Percentiles rank a stretch among this genome's conserved stretches.
Conservation (phyloP, 2,113 vertebrate genomes). For the Halichoerus grypus region DNA sequence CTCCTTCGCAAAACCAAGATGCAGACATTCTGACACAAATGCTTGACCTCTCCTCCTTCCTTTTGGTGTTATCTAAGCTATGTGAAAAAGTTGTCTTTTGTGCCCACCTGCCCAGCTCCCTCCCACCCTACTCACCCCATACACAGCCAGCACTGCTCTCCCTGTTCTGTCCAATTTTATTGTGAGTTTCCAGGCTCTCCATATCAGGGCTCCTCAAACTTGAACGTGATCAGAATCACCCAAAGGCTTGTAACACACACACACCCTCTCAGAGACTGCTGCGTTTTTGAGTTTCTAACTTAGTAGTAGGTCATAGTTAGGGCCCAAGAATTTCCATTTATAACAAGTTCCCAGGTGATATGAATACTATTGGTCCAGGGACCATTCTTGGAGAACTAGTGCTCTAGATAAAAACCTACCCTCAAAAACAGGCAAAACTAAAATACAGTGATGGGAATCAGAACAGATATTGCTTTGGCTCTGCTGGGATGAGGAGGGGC, state of each 20-base stretch:
- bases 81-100: not conserved
- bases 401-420: not conserved
- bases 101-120: not conserved
- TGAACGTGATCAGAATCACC: not conserved
- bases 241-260: not conserved
- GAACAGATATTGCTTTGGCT: not conserved
- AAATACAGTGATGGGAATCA: not conserved
- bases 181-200: not conserved
- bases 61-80: not conserved
- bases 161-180: not conserved
- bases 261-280: not conserved
- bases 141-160: not conserved
- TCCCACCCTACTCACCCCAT: no score
- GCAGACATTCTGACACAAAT: not conserved
- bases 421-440: not conserved
- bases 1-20: not conserved
- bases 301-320: not conserved
- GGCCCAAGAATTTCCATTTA: not conserved
- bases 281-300: not conserved
- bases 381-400: not conserved
- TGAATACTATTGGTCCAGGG: not conserved
- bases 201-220: not conserved
- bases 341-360: not conserved
- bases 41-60: not conserved
- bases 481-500: not conserved